Base-by-base conservation (phyloP, 1,140 invertebrate genomes). In the Zaprionus inermis region DNA sequence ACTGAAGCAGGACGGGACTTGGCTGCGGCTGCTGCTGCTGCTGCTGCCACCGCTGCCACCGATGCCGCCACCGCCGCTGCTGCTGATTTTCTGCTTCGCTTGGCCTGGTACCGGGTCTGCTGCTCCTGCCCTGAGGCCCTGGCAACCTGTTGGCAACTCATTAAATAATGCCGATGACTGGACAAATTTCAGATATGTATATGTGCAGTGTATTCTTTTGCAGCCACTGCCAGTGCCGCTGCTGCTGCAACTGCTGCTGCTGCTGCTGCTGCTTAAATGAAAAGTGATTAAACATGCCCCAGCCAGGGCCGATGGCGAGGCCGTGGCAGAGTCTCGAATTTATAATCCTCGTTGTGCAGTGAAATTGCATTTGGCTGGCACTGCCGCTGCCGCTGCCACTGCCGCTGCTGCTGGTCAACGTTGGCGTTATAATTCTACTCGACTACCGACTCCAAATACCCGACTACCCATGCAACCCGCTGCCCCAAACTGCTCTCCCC, bases 91-190 rank as follows among this genome's bases (percentile, higher is more conserved):
- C 83, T 81, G 83, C 79, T 68, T 88, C 79, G 76, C 30, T 81
- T 75, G 34, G 56, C 44, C 55, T 71, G 58, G 18, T 16, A 11
- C 60, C 51, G 28, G n/a, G n/a, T n/a, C 18, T 59, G 52, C 70
- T 68, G 65, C 72, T 84, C 22, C 60, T 49, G 60, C 55, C 41
- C 28, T 54, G 61, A 44, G 20, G 34, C 22, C 49, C 28, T 20
- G 24, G 77, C 84, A 88, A 88, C 83, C 83, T 88, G 83, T 88
- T 88, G 83, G 79, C 84, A 89, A 89, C 84, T 89, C 88, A 90
- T 91, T 91, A 90, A 91, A 91, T 91, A 91, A 91, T 91, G 88
- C 88, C 88, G 88, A 91, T 91, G 88, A 91, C 88, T 91, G 80
- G 88, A 91, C 88, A 91, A 91, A 80, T 91, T 91, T 71, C 67